Evolutionary conservation across 2,113 vertebrate species (phyloP).

Genomic region (Chaetops frenatus): DNA sequence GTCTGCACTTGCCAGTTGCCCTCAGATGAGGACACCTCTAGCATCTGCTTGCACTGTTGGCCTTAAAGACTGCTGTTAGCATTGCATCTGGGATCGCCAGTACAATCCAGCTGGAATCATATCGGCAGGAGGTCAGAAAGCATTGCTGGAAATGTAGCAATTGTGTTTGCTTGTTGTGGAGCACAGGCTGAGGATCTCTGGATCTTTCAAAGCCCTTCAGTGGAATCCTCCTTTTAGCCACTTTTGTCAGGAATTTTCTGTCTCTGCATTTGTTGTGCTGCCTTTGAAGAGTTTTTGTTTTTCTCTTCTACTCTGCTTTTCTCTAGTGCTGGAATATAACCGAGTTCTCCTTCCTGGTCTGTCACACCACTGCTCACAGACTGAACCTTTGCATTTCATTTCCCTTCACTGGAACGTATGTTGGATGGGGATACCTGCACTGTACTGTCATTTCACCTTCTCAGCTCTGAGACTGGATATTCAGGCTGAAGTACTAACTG

Average conservation of each 20-base stretch:
- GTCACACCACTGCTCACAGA: accelerated
- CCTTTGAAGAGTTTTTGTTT: background rate
- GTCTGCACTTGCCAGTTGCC: background rate
- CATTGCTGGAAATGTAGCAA: background rate
- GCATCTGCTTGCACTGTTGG: background rate
- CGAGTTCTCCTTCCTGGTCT: background rate
- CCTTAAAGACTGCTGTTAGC: background rate
- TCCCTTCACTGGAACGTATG: accelerated
- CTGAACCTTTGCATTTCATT: background rate
- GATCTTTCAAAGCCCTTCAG: background rate
- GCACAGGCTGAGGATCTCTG: background rate
- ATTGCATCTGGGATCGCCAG: background rate
- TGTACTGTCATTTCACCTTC: background rate
- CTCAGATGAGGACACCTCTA: background rate
- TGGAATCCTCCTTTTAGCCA: background rate
- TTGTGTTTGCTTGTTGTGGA: background rate
- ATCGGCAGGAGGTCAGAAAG: background rate
- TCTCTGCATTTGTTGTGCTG: background rate
- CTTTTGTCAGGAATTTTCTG: background rate
- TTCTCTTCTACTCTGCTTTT: background rate
- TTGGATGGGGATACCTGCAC: background rate
- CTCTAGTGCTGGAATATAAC: background rate
- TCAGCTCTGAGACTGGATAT: background rate
- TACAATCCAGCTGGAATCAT: background rate
- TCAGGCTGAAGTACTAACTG: background rate